Evolutionary conservation across 35 echinoderm and acorn worm genomes (phyloP), one percentile per base, ranked within the genome.

Genomic region (Ptychodera flava): DNA sequence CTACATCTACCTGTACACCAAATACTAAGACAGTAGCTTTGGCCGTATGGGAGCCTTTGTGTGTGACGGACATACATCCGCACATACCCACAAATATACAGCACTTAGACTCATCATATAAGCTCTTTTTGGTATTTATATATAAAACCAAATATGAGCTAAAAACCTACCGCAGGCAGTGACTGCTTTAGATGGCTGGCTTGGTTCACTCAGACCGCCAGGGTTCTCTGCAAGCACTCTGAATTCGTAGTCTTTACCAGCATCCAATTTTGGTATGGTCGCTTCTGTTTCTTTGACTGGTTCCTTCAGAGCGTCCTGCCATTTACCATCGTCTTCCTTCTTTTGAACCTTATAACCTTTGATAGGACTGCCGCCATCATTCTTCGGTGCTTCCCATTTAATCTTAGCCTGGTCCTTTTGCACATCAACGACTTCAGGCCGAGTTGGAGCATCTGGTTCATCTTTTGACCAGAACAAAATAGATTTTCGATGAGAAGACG

Each of bases 341-440:
- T 99, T 99, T 83, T 99, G 92, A 32, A 99, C 31, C 15, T 92
- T 0, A 78, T 99, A 99, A 6, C 93, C 96, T 0, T 84, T 87
- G 85, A 99, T 92, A 30, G 96, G 93, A 45, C 91, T 82, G 27
- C 96, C 96, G 29, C 96, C 96, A 75, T 99, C 96, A 64, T 92
- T 94, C 29, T 83, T 88, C 33, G 96, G 96, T 83, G 93, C 84
- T 34, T 86, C 81, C 96, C 96, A 99, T 82, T 92, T 83, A 0
- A 99, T 81, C 77, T 82, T 79, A 77, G 94, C 94, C 32, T 88
- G 88, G 30, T 92, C 96, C 16, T 99, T 90, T 38, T 89, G 89
- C 52, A 90, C 89, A 85, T 85, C 96, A 32, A 94, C 90, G 64
- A 99, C 90, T 33, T 88, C 86, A 10, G 96, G 96, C 86, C 90